Conservation (phyloP, 2,888 invertebrate species). For the Dusona sp. region DNA sequence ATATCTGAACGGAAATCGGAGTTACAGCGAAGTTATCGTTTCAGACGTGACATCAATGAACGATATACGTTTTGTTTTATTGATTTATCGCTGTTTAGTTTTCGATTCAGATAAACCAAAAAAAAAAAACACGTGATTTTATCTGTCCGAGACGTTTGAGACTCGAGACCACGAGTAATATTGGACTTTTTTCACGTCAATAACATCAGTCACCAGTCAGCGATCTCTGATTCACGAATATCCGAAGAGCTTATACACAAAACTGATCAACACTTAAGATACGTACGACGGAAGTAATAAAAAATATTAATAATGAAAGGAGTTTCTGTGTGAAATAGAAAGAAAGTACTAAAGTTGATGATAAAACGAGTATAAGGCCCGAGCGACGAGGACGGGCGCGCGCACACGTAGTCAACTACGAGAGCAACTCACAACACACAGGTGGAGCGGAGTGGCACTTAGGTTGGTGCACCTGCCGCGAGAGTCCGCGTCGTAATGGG, state of each 20-base stretch:
- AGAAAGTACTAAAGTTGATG: neutral
- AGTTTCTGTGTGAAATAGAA: neutral
- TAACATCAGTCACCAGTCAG: slow-evolving; percentile 20
- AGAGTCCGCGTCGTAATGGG: slow-evolving; percentile 85
- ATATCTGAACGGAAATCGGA: slow-evolving; percentile 38
- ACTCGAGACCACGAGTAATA: slow-evolving; percentile 34
- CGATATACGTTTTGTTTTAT: neutral
- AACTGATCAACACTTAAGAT: slow-evolving; percentile 37
- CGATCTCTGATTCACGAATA: slow-evolving; percentile 36
- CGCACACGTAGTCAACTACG: slow-evolving; percentile 60
- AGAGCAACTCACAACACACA: slow-evolving; percentile 69
- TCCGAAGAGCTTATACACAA: slow-evolving; percentile 35
- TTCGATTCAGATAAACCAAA: neutral
- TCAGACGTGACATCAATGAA: slow-evolving; percentile 27
- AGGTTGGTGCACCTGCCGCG: slow-evolving; percentile 84
- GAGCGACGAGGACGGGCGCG: slow-evolving; percentile 62
- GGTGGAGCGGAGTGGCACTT: slow-evolving; percentile 81
- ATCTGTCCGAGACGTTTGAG: slow-evolving; percentile 23
- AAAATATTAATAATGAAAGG: neutral
- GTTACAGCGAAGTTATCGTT: slow-evolving; percentile 26
- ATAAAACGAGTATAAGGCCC: slow-evolving; percentile 50
- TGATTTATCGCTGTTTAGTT: neutral
- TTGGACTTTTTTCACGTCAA: slow-evolving; percentile 12
- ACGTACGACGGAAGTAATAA: neutral
- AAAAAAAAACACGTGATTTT: slow-evolving; percentile 54